phyloP scores from a whole-genome alignment of 2,888 invertebrate genomes.

The Eilema griseolum region DNA sequence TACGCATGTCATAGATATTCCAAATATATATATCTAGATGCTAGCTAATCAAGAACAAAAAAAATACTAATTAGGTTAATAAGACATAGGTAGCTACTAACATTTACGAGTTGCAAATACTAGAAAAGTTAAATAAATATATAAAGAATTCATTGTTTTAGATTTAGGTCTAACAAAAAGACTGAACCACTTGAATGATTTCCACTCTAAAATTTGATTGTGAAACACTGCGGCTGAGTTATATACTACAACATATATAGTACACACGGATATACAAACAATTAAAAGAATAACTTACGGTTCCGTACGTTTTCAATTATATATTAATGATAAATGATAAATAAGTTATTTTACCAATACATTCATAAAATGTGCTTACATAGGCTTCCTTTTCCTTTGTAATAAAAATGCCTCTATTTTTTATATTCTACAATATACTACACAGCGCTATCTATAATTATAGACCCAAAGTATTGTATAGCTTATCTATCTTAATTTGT shows the following conservation, averaged over 20 bases:
- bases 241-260: conserved; percentile 44
- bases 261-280: conserved; percentile 34
- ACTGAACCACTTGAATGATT: conserved; percentile 31
- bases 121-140: conserved; percentile 55
- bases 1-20: not conserved
- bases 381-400: too few species aligned
- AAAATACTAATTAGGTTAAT: not conserved
- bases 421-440: too few species aligned
- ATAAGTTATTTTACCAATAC: too few species aligned
- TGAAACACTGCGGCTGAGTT: conserved; percentile 32
- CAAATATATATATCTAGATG: not conserved
- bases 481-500: too few species aligned
- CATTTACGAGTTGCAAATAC: conserved; percentile 55
- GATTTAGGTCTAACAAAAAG: conserved; percentile 28
- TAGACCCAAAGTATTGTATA: too few species aligned
- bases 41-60: not conserved
- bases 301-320: conserved; percentile 34
- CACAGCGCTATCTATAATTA: too few species aligned
- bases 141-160: conserved; percentile 66
- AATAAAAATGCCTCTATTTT: too few species aligned
- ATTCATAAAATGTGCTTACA: too few species aligned
- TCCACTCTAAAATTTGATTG: conserved; percentile 43
- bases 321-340: too few species aligned
- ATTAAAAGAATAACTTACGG: conserved; percentile 26
- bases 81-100: conserved; percentile 49